Evolutionary conservation across 1,140 invertebrate species (phyloP), one percentile per base, ranked within the genome.

Genomic region (Nebria ingens): DNA sequence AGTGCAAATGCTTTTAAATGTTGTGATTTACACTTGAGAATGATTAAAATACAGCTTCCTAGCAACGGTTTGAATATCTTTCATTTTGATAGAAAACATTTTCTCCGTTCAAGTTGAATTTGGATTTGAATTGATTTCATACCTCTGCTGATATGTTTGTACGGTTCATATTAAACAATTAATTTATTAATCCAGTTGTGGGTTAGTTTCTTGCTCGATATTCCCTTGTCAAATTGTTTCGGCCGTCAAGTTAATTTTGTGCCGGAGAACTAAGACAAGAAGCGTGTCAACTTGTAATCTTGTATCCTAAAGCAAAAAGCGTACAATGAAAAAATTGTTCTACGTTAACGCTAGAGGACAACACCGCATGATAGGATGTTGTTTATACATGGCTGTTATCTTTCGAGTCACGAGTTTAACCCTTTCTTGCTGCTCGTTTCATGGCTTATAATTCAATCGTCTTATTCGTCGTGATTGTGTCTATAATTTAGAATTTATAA

Each of bases 181-280:
- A 45, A 45, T 45, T 17, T 45, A 45, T 45, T n/a, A 45, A 45
- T 45, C 40, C 40, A 11, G 15, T 45, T 11, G 40, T 45, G 40
- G 40, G 6, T 3, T 45, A 4, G 40, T 45, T 45, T 45, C 17
- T 45, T 9, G 15, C 25, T 29, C 13, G 40, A 9, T 11, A 17
- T 34, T 6, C 40, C 40, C 40, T 45, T 45, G 40, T 45, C 40
- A 45, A 45, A 45, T 17, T 45, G 40, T 45, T 45, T 45, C 40
- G 9, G 3, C 9, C 15, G 15, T 45, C 40, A 45, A 45, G 40
- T 45, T 45, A 45, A 45, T 45, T 45, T 45, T 17, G 3, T 4
- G 25, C 40, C 3, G 17, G 3, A 45, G 9, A 17, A 45, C 9
- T 17, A 45, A 17, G 17, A 45, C 40, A 45, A 45, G 40, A 45